Base-by-base conservation (phyloP, 2,113 vertebrate species). In the Silurus glanis region DNA sequence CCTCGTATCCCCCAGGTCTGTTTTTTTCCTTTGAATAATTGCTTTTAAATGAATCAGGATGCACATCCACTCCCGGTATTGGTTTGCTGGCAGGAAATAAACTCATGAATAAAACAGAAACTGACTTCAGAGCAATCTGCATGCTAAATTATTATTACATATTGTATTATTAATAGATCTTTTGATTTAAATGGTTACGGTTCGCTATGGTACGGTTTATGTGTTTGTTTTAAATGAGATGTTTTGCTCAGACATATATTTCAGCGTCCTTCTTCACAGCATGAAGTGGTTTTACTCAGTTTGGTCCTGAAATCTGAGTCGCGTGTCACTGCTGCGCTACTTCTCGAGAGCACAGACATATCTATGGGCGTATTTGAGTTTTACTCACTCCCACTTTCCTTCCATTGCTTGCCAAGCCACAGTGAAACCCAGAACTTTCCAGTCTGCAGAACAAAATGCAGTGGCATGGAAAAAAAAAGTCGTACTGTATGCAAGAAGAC, bases 321-420 rank as follows among this genome's bases (percentile, higher is more conserved):
- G 92, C 88, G 80, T 90, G 90, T 90, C 90, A 88, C 90, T 71
- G 87, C 90, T 85, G 86, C 85, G 88, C 83, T 66, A 82, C 71
- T 87, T 9, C n/a, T 91, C 89, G 88, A 84, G 90, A 85, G 88
- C 85, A 85, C 89, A 92, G 90, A 91, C 90, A 88, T 84, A 90
- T 91, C 90, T 89, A 91, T 87, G 86, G 90, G 91, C 85, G 87
- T 91, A 88, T 85, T 89, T 47, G 16, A 61, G 49, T 64, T 91
- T 89, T 90, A 85, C 89, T 91, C 82, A 76, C 80, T 69, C 85
- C 86, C 51, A 85, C 25, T 83, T 87, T 85, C 83, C 72, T 67
- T 83, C 80, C 53, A 55, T 80, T 61, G 72, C 58, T 85, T 66
- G 75, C 61, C 85, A 91, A 91, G 78, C 90, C 88, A 89, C 88